These are phyloP conservation scores for Drosophila atripex DNA, from an alignment of 2,888 invertebrate genomes.

Conservation along the genomic window DNA sequence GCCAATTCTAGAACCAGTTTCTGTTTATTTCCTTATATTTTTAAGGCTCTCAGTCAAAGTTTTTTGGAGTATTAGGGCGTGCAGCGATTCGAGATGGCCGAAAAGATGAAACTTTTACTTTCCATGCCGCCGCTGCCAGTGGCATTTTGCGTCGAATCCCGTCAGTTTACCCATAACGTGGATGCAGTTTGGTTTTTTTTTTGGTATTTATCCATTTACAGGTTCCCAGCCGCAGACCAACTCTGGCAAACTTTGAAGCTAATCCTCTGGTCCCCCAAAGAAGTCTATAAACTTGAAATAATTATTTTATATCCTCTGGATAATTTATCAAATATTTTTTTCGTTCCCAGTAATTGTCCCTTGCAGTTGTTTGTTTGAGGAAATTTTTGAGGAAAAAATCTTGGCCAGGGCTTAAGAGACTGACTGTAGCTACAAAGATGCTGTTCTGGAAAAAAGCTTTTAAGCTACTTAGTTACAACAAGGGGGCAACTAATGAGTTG, in stretches of 20 bases:
- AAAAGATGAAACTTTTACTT: slow-evolving; percentile 64
- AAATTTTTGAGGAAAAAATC: not conserved
- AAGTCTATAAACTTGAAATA: not conserved
- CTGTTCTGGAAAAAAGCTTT: slow-evolving; percentile 36
- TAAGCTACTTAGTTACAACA: slow-evolving; percentile 33
- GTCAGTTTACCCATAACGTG: not conserved
- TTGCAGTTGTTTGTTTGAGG: not conserved
- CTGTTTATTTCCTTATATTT: not conserved
- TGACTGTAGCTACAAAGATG: slow-evolving; percentile 1
- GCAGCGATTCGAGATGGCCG: slow-evolving; percentile 19
- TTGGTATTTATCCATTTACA: slow-evolving; percentile 13
- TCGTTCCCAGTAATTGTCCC: not conserved
- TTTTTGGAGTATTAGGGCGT: slow-evolving; percentile 45
- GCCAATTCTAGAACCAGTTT: not conserved
- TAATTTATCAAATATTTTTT: slow-evolving; percentile 6
- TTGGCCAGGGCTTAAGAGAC: not conserved
- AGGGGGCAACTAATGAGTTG: slow-evolving; percentile 41
- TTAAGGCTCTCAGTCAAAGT: slow-evolving; percentile 16
- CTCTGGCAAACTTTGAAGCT: slow-evolving; percentile 9
- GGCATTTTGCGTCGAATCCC: slow-evolving; percentile 14
- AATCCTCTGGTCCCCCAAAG: slow-evolving; percentile 1
- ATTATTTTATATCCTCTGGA: slow-evolving; percentile 1
- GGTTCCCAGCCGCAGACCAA: slow-evolving; percentile 17
- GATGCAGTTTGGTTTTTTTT: slow-evolving; percentile 6
- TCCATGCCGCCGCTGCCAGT: slow-evolving; percentile 27